Percentiles rank a stretch among this genome's conserved stretches.
phyloP scores from a whole-genome alignment of 2,113 vertebrate species.

The Oncorhynchus gorbuscha region DNA sequence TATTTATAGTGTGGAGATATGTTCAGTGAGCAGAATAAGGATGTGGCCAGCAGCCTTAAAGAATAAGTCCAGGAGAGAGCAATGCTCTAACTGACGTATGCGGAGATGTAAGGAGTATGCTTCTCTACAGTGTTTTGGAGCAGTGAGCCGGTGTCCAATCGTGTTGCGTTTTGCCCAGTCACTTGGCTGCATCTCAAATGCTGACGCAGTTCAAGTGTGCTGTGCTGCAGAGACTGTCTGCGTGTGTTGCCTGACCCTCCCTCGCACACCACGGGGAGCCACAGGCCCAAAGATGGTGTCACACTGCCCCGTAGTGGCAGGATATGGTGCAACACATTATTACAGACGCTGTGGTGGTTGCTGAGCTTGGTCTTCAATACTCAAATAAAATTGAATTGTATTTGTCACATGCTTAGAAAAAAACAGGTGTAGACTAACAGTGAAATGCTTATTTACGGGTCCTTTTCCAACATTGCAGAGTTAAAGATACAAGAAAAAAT shows the following conservation, averaged over 20 bases:
- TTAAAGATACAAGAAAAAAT: no score
- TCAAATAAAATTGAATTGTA: no score
- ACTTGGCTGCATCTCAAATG: slow-evolving; percentile 73
- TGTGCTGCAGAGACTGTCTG: slow-evolving; percentile 69
- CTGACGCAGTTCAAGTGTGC: slow-evolving; percentile 72
- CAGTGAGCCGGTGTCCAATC: slow-evolving; percentile 61
- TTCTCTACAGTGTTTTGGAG: slow-evolving; percentile 44
- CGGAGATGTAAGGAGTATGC: slow-evolving; percentile 40
- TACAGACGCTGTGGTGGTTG: not conserved
- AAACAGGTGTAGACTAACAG: no score
- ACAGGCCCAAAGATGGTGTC: slow-evolving; percentile 41
- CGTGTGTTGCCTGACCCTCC: slow-evolving; percentile 70
- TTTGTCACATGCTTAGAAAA: no score
- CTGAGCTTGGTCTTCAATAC: not conserved
- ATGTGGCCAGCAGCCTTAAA: slow-evolving; percentile 36
- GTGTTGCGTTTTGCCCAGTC: slow-evolving; percentile 60
- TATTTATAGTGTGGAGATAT: slow-evolving; percentile 71
- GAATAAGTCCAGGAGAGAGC: slow-evolving; percentile 32
- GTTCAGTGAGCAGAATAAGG: slow-evolving; percentile 63
- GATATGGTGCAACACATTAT: not conserved
- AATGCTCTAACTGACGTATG: slow-evolving; percentile 44
- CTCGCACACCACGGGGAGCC: slow-evolving; percentile 39
- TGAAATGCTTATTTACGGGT: no score
- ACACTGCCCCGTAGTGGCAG: slow-evolving; percentile 64
- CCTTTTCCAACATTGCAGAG: no score